Base-by-base conservation (phyloP, 2,113 vertebrate genomes). In the Oreocharis arfaki region DNA sequence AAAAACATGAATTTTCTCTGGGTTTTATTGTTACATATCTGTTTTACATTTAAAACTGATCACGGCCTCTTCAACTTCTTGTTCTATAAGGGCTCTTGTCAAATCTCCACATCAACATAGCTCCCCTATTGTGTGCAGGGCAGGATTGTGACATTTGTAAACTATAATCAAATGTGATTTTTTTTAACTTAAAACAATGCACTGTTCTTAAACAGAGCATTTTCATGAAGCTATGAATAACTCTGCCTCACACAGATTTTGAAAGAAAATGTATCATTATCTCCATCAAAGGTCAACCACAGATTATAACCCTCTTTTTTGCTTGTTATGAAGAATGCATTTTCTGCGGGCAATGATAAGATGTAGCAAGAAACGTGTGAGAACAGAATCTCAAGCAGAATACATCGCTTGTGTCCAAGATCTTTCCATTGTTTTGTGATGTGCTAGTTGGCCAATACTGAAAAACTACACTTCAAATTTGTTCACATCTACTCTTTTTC, bases 171-270 rank as follows among this genome's bases (percentile, higher is more conserved):
- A 95, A 93, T 87, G 52, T 49, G 49, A 61, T 74, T 78, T 32
- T 27, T 49, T 84, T 65, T 9, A 59, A 47, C 60, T 88, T 88
- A 84, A 96, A 97, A 98, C 89, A 97, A 96, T 85, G 80, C 70
- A 30, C 46, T 91, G 73, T 93, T 93, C 96, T 96, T 85, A 96
- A 96, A 95, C 63, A 93, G 81, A 88, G 56, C 68, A 88, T 92
- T 92, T 98, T 97, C 95, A 94, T 91, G 76, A 97, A 97, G 88
- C 95, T 97, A 97, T 97, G 95, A 97, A 96, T 97, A 97, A 95
- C 96, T 84, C 77, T 98, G 97, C 94, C 91, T 96, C 97, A 94
- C 89, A 97, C 89, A 96, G 92, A 95, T 84, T 93, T 96, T 42
- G 85, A 84, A 87, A 97, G 93, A 91, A 95, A 94, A 93, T 95